A percentile compares a stretch with the other conserved stretches of the same genome.
phyloP scores from a whole-genome alignment of 2,113 vertebrate genomes.

The Spilogale gracilis region DNA sequence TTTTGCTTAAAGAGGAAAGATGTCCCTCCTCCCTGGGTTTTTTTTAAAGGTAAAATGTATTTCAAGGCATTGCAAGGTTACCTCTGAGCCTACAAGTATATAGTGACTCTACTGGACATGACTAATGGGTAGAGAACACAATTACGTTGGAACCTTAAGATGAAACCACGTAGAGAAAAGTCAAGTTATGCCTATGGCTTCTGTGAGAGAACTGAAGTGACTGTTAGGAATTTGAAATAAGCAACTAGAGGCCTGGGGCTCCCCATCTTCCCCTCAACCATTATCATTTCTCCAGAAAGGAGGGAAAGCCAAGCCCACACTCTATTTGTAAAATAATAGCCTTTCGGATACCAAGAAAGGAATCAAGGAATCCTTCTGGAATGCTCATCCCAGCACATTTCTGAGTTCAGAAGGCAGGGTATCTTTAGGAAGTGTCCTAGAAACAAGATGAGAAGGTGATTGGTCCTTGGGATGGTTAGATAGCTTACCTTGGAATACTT shows the following conservation, averaged over 20 bases:
- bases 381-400: neutral
- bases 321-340: neutral
- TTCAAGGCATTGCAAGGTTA: neutral
- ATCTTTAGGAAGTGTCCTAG: neutral
- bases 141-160: neutral
- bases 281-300: neutral
- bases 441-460: neutral
- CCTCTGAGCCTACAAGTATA: neutral
- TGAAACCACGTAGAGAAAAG: neutral
- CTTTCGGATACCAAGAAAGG: neutral
- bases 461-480: neutral
- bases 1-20: neutral
- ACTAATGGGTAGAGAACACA: neutral
- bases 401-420: neutral
- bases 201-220: neutral
- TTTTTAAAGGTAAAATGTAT: neutral
- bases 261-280: neutral
- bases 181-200: neutral
- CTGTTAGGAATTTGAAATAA: neutral
- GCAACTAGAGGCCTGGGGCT: neutral
- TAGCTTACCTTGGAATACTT: conserved; percentile 11
- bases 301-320: neutral
- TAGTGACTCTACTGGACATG: neutral
- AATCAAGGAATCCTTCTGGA: neutral
- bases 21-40: neutral